A percentile compares a stretch with the other conserved stretches of the same genome.
phyloP scores from a whole-genome alignment of 2,113 vertebrate genomes.

The Myxocyprinus asiaticus region DNA sequence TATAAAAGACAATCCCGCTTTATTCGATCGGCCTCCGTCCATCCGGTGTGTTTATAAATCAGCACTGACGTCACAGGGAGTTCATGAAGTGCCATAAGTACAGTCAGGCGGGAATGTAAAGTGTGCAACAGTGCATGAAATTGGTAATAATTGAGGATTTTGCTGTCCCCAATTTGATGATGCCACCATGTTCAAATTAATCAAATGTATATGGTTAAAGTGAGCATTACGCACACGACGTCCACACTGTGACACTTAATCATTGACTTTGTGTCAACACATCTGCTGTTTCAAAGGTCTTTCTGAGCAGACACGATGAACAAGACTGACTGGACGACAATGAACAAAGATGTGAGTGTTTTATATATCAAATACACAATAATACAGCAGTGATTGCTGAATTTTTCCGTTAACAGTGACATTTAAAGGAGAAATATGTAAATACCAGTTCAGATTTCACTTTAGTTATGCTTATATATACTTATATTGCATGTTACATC shows the following conservation, averaged over 20 bases:
- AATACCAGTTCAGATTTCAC: too few species aligned
- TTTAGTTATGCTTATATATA: too few species aligned
- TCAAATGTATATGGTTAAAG: background rate
- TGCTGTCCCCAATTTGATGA: too few species aligned
- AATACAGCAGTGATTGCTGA: too few species aligned
- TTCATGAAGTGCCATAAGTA: background rate
- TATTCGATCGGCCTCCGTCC: background rate
- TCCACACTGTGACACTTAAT: background rate
- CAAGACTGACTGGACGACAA: slow-evolving; percentile 32
- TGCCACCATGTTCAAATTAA: background rate
- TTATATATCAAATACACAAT: background rate
- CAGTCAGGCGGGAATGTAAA: background rate
- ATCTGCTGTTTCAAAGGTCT: slow-evolving; percentile 24
- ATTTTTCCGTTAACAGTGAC: too few species aligned
- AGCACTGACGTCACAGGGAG: background rate
- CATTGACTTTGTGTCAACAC: background rate
- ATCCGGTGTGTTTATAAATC: background rate
- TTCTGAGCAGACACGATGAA: background rate
- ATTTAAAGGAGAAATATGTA: too few species aligned
- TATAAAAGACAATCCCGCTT: background rate
- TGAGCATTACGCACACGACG: background rate
- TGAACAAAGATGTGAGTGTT: slow-evolving; percentile 50
- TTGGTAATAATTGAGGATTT: background rate
- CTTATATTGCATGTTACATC: too few species aligned
- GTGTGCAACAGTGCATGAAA: background rate